phyloP scores from a whole-genome alignment of 2,797 vertebrate species.

The Poecilia velifera region DNA sequence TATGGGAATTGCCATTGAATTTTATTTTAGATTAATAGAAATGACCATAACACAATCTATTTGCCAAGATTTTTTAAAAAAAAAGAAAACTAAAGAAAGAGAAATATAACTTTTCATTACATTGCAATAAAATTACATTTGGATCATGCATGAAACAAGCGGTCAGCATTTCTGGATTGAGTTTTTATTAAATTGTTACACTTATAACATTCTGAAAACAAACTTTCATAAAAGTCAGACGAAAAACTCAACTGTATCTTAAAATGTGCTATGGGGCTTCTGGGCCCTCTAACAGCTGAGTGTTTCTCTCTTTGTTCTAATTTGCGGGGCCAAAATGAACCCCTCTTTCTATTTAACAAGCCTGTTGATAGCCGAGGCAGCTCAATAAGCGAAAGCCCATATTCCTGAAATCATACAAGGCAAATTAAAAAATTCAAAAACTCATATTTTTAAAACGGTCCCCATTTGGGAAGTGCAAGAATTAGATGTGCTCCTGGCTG shows the following conservation, averaged over 20 bases:
- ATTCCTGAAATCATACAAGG: constrained; percentile 40
- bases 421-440: constrained; percentile 21
- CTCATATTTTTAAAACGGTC: constrained; percentile 33
- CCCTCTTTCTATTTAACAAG: constrained; percentile 59
- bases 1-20: neutral
- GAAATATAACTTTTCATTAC: neutral
- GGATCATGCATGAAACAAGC: constrained; percentile 2
- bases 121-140: constrained; percentile 1
- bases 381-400: constrained; percentile 38
- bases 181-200: constrained; percentile 33
- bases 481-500: constrained; percentile 25
- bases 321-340: constrained; percentile 50
- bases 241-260: constrained; percentile 35
- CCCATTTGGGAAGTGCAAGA: constrained; percentile 25
- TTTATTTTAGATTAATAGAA: neutral
- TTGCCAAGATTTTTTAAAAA: neutral
- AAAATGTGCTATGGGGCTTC: constrained; percentile 42
- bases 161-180: constrained; percentile 29
- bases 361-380: constrained; percentile 34
- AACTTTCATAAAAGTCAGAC: constrained; percentile 39
- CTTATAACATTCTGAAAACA: constrained; percentile 45
- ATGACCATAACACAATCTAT: neutral
- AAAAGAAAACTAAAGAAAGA: neutral
- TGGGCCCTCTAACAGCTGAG: constrained; percentile 43
- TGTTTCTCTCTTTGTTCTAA: constrained; percentile 39